A percentile compares a stretch with the other conserved stretches of the same genome.
phyloP scores from a whole-genome alignment of 2,888 invertebrate species.

The Agrenia bidenticulata region DNA sequence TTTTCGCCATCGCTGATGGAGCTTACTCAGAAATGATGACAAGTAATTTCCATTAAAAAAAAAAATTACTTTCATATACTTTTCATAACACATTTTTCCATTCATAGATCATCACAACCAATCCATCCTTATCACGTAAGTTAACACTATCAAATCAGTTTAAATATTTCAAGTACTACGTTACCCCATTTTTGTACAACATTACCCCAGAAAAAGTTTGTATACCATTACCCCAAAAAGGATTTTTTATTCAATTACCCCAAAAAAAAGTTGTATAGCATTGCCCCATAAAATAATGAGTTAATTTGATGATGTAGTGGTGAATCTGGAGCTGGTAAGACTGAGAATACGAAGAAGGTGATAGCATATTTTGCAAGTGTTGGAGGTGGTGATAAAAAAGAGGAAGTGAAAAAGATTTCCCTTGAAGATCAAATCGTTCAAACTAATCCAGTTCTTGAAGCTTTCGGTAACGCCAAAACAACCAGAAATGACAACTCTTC shows the following conservation, averaged over 20 bases:
- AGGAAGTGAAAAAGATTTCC: constrained; percentile 67
- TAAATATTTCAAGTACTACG: no score
- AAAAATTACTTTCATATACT: no score
- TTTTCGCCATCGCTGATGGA: constrained; percentile 99
- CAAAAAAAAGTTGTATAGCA: no score
- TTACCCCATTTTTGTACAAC: no score
- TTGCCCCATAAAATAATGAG: constrained; percentile 57
- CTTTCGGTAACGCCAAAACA: constrained; percentile 68
- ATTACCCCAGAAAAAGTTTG: no score
- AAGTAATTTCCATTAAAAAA: no score
- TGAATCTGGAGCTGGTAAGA: constrained; percentile 90
- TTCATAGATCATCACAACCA: no score
- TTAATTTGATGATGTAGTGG: constrained; percentile 97
- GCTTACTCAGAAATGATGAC: constrained; percentile 96
- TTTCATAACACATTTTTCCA: no score
- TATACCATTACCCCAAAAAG: no score
- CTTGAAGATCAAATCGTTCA: constrained; percentile 99
- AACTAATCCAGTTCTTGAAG: constrained; percentile 98
- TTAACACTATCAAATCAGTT: no score
- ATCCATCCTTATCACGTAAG: no score
- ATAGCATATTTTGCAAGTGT: constrained; percentile 99
- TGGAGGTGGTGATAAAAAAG: constrained; percentile 73
- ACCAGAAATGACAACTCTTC: constrained; percentile 74
- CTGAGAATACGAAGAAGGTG: constrained; percentile 99
- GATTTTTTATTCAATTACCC: no score